Conservation (phyloP, 2,113 vertebrate genomes). For the Aphyosemion australe region DNA sequence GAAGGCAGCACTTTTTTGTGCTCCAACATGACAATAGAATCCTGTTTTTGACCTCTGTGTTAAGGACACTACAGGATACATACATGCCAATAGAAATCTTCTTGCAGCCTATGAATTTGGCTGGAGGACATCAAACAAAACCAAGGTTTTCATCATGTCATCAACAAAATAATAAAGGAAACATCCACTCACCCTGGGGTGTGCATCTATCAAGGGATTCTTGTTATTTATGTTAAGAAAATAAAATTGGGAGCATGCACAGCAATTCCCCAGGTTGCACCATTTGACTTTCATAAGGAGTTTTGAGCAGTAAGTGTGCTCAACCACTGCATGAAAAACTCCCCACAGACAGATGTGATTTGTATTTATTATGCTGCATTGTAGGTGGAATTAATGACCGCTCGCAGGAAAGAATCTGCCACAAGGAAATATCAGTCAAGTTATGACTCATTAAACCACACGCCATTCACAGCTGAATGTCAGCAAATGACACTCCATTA, state of each 20-base stretch:
- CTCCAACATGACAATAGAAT: constrained; percentile 41
- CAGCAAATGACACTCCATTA: constrained; percentile 33
- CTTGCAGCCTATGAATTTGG: too few species aligned
- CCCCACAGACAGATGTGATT: constrained; percentile 41
- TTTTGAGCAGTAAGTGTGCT: constrained; percentile 56
- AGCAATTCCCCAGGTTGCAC: constrained; percentile 36
- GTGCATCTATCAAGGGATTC: constrained; percentile 44
- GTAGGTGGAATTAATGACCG: constrained; percentile 36
- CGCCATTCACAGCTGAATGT: constrained; percentile 21
- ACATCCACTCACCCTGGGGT: too few species aligned
- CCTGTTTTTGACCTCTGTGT: constrained; percentile 61
- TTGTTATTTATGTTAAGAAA: constrained; percentile 2
- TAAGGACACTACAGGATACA: constrained; percentile 44
- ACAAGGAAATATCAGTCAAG: constrained; percentile 9
- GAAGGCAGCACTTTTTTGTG: constrained; percentile 47
- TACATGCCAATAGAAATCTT: too few species aligned
- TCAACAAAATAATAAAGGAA: constrained; percentile 35
- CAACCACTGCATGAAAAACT: constrained; percentile 41
- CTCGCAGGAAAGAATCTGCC: constrained; percentile 3
- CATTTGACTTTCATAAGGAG: constrained; percentile 64
- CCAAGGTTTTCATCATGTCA: too few species aligned
- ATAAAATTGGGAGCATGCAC: constrained; percentile 9
- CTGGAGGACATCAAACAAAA: not conserved
- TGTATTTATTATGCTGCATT: constrained; percentile 33
- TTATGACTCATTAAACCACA: constrained; percentile 27